phyloP scores from a whole-genome alignment of 2,797 vertebrate genomes.

The Phoebastria nigripes region DNA sequence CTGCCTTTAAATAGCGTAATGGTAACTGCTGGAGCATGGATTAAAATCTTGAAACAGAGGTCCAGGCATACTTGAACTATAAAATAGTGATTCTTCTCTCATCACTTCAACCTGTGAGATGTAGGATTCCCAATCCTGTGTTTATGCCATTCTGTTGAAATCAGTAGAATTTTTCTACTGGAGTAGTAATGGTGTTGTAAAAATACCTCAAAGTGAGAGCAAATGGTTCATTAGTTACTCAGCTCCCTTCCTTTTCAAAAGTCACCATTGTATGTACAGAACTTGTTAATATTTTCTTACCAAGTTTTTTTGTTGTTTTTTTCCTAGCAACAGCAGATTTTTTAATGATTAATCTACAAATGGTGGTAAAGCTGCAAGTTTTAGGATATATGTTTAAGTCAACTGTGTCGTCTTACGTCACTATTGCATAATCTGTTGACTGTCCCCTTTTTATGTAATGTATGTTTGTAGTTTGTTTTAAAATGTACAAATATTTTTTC shows the following conservation, averaged over 20 bases:
- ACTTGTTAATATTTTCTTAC: not conserved
- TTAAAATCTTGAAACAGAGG: not conserved
- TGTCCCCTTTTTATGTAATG: conserved; percentile 61
- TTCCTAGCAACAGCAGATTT: not conserved
- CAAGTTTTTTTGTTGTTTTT: not conserved
- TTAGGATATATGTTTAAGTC: not conserved
- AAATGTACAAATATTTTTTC: conserved; percentile 56
- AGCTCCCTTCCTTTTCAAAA: not conserved
- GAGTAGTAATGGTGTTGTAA: not conserved
- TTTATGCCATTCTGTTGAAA: not conserved
- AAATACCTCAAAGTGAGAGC: not conserved
- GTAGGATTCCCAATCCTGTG: not conserved
- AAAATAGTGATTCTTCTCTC: not conserved
- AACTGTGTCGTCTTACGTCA: not conserved
- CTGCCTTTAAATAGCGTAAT: fast-evolving
- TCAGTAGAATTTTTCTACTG: not conserved
- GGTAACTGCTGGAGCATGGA: not conserved
- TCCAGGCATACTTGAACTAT: not conserved
- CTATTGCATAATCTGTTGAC: conserved; percentile 53
- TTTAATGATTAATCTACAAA: not conserved
- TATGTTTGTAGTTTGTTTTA: conserved; percentile 71
- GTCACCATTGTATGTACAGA: fast-evolving
- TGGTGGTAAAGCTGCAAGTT: not conserved
- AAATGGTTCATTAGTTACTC: fast-evolving
- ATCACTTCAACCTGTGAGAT: not conserved